phyloP scores from a whole-genome alignment of 2,113 vertebrate species.

The Saccopteryx leptura region DNA sequence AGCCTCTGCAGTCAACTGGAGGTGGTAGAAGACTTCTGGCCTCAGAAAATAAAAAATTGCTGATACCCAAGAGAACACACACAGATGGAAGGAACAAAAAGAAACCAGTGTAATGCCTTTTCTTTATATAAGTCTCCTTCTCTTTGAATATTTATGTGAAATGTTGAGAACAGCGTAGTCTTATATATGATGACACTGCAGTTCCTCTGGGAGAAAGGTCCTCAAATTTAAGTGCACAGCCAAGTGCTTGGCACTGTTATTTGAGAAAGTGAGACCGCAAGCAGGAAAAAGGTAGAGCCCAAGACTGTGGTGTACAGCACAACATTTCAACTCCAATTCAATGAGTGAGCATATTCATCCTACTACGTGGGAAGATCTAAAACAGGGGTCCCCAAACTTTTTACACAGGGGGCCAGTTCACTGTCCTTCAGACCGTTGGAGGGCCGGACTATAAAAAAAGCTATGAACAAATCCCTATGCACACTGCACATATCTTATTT shows the following conservation, averaged over 20 bases:
- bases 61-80: background rate
- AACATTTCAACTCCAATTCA: background rate
- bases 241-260: background rate
- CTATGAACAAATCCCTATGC: too few relatives aligned
- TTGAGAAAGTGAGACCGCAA: background rate
- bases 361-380: background rate
- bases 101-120: background rate
- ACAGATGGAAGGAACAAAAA: background rate
- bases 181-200: conserved; percentile 5
- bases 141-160: conserved; percentile 45
- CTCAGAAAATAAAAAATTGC: background rate
- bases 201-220: background rate
- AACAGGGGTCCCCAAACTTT: too few relatives aligned
- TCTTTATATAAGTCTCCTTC: conserved; percentile 20
- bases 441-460: too few relatives aligned
- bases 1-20: background rate
- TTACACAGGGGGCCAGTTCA: too few relatives aligned
- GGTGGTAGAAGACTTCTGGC: background rate
- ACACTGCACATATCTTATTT: too few relatives aligned
- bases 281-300: background rate
- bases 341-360: background rate
- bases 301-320: background rate
- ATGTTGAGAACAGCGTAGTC: conserved; percentile 18
- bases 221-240: conserved; percentile 25
- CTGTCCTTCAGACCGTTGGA: too few relatives aligned